phyloP scores from a whole-genome alignment of 2,113 vertebrate species.

The Nothocercus julius region DNA sequence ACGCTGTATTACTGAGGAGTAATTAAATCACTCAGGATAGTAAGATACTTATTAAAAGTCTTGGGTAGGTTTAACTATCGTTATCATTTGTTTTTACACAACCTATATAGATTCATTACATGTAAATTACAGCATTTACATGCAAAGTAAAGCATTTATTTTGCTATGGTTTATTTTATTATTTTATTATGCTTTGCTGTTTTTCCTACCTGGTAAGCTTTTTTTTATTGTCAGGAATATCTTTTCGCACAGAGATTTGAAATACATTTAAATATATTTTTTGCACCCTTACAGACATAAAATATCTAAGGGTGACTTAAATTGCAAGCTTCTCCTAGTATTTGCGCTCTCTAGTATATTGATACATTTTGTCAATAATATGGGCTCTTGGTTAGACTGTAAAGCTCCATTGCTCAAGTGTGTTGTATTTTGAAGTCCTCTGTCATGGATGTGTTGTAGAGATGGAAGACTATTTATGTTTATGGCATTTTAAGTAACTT shows the following conservation, averaged over 20 bases:
- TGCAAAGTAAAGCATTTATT: background rate
- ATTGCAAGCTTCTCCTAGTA: background rate
- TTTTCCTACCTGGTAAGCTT: background rate
- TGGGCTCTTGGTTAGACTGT: background rate
- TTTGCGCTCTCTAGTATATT: slow-evolving; percentile 15
- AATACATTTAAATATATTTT: background rate
- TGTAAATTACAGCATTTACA: background rate
- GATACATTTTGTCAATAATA: slow-evolving; percentile 53
- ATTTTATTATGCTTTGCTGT: background rate
- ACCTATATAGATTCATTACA: background rate
- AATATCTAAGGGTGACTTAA: background rate
- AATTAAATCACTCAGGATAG: background rate
- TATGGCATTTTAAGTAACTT: slow-evolving; percentile 81
- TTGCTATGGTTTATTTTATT: background rate
- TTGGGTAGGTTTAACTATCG: background rate
- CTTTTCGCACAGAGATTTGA: background rate
- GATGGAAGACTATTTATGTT: slow-evolving; percentile 75
- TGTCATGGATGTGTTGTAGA: slow-evolving; percentile 61
- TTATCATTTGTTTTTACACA: background rate
- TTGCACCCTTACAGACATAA: background rate
- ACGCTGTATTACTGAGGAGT: background rate
- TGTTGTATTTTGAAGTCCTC: slow-evolving; percentile 68
- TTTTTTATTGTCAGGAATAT: background rate
- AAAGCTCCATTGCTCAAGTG: slow-evolving; percentile 61
- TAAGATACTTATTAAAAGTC: background rate